Conservation (phyloP, 2,797 vertebrate species). For the Phylloscopus collybita region DNA sequence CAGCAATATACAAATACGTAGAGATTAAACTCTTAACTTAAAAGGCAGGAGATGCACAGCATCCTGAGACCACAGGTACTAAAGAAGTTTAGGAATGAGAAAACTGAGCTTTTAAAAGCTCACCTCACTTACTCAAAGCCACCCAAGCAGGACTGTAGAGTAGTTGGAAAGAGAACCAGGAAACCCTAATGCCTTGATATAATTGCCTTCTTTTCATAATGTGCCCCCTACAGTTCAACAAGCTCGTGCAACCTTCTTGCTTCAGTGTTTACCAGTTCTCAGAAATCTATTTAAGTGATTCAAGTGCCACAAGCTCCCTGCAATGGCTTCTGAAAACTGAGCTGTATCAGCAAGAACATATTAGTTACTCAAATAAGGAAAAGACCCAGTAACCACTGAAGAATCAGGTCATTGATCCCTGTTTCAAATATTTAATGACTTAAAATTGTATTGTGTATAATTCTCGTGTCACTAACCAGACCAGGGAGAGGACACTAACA, state of each 20-base stretch:
- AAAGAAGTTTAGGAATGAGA: not conserved
- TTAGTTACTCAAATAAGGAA: not conserved
- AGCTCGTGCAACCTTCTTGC: not conserved
- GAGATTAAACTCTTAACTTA: not conserved
- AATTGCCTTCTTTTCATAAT: not conserved
- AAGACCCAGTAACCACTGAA: not conserved
- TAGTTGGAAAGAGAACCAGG: not conserved
- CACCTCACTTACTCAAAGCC: not conserved
- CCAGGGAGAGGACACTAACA: not conserved
- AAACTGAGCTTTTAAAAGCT: not conserved
- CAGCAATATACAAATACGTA: not conserved
- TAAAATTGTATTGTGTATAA: not conserved
- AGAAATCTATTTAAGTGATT: not conserved
- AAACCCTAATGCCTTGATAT: not conserved
- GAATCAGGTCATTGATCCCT: not conserved
- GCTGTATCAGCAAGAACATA: not conserved
- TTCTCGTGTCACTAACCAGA: not conserved
- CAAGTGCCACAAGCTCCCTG: not conserved
- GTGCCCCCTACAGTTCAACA: not conserved
- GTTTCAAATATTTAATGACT: not conserved
- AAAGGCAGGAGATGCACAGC: not conserved
- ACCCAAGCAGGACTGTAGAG: not conserved
- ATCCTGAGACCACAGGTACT: not conserved
- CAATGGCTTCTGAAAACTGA: not conserved
- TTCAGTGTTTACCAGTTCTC: not conserved